A percentile compares a stretch with the other conserved stretches of the same genome.
Evolutionary conservation across 2,888 invertebrate species (phyloP).

Genomic region (Spodoptera littoralis): DNA sequence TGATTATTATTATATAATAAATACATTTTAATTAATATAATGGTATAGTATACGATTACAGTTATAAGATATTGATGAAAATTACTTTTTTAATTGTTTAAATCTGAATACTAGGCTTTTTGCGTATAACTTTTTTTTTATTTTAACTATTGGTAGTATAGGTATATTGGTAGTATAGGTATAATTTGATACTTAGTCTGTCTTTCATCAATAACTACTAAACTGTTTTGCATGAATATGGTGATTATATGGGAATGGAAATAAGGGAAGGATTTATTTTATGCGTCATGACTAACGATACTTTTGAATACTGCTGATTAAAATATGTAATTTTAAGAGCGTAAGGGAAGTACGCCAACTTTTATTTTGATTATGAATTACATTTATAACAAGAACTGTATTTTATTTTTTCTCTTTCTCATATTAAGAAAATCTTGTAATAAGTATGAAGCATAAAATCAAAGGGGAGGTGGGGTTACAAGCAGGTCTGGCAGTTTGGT

Average conservation of each 20-base stretch:
- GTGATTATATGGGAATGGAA: slow-evolving; percentile 22
- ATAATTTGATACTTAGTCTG: not conserved
- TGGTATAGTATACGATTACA: not conserved
- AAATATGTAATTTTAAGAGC: no score
- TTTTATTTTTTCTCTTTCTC: no score
- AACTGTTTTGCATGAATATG: slow-evolving; percentile 18
- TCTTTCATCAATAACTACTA: slow-evolving; percentile 37
- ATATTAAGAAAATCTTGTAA: not conserved
- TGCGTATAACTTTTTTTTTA: not conserved
- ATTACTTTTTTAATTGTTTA: slow-evolving; percentile 3
- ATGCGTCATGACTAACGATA: slow-evolving; percentile 44
- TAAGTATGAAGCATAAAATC: slow-evolving; percentile 40
- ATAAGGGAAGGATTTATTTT: slow-evolving; percentile 27
- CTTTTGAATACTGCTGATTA: not conserved
- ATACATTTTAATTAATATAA: slow-evolving; percentile 13
- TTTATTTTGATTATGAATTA: no score
- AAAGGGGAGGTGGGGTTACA: slow-evolving; percentile 24
- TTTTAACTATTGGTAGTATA: not conserved
- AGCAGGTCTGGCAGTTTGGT: slow-evolving; percentile 29
- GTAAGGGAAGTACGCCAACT: no score
- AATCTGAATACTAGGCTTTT: not conserved
- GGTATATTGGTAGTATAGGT: no score
- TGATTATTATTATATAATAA: not conserved
- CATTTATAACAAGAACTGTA: no score
- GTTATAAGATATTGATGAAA: slow-evolving; percentile 35